These are phyloP conservation scores for Rhimphoctona megacephalus DNA, from an alignment of 2,888 invertebrate genomes.

Conservation along the genomic window DNA sequence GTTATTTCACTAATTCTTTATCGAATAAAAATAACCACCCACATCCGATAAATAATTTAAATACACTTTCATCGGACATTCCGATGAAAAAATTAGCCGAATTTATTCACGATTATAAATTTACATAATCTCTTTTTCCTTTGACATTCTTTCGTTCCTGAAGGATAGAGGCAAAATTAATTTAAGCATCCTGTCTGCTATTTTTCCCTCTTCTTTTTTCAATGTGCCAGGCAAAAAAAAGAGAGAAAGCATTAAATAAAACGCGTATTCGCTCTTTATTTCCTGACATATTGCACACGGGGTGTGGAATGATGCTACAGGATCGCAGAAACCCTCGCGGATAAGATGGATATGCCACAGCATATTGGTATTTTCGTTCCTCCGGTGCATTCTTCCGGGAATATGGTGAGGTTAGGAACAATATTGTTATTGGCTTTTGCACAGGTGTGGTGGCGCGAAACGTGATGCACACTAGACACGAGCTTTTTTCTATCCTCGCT, in stretches of 20 bases:
- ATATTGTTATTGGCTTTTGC: conserved; percentile 65
- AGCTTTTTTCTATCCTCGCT: conserved; percentile 13
- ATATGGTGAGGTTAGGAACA: conserved; percentile 22
- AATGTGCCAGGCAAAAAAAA: background rate
- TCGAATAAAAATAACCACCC: background rate
- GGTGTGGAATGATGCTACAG: background rate
- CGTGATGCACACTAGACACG: conserved; percentile 48
- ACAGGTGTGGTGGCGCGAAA: conserved; percentile 37
- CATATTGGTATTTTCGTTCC: conserved; percentile 64
- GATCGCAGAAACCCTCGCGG: conserved; percentile 13
- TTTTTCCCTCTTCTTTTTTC: background rate
- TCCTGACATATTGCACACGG: background rate
- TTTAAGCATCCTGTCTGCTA: background rate
- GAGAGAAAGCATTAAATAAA: background rate
- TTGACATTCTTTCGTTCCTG: background rate
- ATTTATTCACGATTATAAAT: background rate
- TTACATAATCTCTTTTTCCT: background rate
- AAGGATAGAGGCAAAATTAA: background rate
- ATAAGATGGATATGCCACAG: conserved; percentile 47
- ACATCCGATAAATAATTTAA: background rate
- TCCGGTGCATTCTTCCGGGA: conserved; percentile 56
- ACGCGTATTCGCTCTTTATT: background rate
- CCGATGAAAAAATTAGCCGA: background rate
- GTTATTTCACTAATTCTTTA: background rate
- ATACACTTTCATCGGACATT: background rate